Percentiles rank a stretch among this genome's conserved stretches.
Conservation (phyloP, 1,140 invertebrate genomes). For the Lithobius niger region DNA sequence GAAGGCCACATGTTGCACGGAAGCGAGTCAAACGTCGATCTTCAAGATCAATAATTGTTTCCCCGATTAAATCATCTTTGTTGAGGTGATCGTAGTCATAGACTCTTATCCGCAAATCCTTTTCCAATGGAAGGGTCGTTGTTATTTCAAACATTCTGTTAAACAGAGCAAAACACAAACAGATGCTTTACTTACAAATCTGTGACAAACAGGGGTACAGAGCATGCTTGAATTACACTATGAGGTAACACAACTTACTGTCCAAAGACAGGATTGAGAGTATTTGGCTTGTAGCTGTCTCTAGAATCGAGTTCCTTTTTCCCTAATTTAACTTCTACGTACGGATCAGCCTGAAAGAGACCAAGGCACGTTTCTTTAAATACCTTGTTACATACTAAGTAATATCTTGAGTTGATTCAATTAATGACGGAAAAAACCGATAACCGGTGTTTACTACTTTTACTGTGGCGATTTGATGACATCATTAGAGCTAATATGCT, state of each 20-base stretch:
- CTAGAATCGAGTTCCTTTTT: slow-evolving; percentile 31
- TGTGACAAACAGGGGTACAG: not conserved
- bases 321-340: slow-evolving; percentile 33
- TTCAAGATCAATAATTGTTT: slow-evolving; percentile 37
- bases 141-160: slow-evolving; percentile 36
- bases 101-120: slow-evolving; percentile 19
- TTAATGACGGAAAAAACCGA: too few relatives aligned
- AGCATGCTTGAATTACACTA: not conserved
- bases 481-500: too few relatives aligned
- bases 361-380: too few relatives aligned
- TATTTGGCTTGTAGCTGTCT: slow-evolving; percentile 34
- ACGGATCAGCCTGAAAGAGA: slow-evolving; percentile 35
- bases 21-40: slow-evolving; percentile 32
- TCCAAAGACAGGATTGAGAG: slow-evolving; percentile 37
- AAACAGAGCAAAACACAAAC: slow-evolving; percentile 1
- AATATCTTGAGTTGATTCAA: too few relatives aligned
- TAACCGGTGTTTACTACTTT: too few relatives aligned
- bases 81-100: slow-evolving; percentile 34
- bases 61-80: slow-evolving; percentile 34
- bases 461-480: too few relatives aligned
- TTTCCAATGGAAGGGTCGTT: slow-evolving; percentile 30
- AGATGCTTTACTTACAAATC: too few relatives aligned
- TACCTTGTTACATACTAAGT: too few relatives aligned
- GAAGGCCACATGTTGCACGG: slow-evolving; percentile 33
- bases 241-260: slow-evolving; percentile 24